phyloP scores from a whole-genome alignment of 1,140 invertebrate species.

The Palaemon carinicauda region DNA sequence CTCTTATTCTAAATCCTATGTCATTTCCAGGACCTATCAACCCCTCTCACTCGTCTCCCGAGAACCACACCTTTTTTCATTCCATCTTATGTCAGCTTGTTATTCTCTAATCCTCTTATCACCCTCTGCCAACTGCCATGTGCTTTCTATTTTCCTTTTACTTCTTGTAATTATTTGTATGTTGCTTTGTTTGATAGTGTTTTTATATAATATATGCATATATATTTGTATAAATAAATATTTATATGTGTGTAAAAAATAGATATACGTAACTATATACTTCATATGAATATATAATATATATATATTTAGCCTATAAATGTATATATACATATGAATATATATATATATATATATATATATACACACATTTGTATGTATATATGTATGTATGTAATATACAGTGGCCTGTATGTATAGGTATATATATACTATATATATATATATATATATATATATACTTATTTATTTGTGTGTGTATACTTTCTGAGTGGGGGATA shows the following conservation, averaged over 20 bases:
- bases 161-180: neutral
- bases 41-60: neutral
- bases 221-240: neutral
- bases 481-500: too few relatives aligned
- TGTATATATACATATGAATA: neutral
- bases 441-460: neutral
- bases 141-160: neutral
- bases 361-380: neutral
- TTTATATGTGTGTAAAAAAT: neutral
- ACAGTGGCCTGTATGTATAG: neutral
- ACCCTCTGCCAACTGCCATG: neutral
- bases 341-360: neutral
- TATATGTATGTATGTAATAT: neutral
- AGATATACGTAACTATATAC: too few relatives aligned
- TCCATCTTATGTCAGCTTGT: neutral
- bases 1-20: neutral
- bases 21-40: neutral
- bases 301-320: too few relatives aligned
- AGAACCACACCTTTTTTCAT: neutral
- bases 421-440: neutral
- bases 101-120: neutral
- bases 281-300: too few relatives aligned
- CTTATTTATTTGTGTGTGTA: too few relatives aligned
- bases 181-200: neutral
- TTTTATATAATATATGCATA: neutral